These are phyloP conservation scores for Chelmon rostratus DNA, from an alignment of 2,797 vertebrate genomes.

Conservation along the genomic window DNA sequence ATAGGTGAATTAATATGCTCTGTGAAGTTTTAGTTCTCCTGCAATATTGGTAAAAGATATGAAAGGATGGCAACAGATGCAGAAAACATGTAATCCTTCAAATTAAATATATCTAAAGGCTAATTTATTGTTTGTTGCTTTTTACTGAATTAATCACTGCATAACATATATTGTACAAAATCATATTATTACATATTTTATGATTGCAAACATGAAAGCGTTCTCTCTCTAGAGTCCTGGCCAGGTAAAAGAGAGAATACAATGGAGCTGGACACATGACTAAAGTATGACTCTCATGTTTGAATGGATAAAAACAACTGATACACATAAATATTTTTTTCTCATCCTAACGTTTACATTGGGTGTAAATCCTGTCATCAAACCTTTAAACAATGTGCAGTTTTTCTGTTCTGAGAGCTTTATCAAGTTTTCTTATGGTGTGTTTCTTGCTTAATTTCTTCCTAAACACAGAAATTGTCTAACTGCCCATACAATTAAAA, in stretches of 20 bases:
- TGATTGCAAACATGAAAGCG: not conserved
- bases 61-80: not conserved
- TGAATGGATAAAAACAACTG: conserved; percentile 1
- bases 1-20: conserved; percentile 59
- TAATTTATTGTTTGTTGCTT: conserved; percentile 4
- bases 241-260: conserved; percentile 5
- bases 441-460: not conserved
- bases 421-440: not conserved
- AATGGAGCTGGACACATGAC: not conserved
- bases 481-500: not conserved
- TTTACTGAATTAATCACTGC: conserved; percentile 29
- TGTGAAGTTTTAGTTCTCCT: not conserved
- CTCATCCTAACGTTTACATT: not conserved
- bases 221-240: not conserved
- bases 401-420: not conserved
- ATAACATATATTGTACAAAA: conserved; percentile 18
- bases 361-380: not conserved
- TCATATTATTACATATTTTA: conserved; percentile 23
- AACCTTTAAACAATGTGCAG: not conserved
- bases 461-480: not conserved
- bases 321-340: not conserved
- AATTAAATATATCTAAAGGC: not conserved
- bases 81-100: not conserved
- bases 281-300: conserved; percentile 2
- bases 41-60: not conserved